Conservation (phyloP, 1,140 invertebrate species). For the Bombus soroeensis region DNA sequence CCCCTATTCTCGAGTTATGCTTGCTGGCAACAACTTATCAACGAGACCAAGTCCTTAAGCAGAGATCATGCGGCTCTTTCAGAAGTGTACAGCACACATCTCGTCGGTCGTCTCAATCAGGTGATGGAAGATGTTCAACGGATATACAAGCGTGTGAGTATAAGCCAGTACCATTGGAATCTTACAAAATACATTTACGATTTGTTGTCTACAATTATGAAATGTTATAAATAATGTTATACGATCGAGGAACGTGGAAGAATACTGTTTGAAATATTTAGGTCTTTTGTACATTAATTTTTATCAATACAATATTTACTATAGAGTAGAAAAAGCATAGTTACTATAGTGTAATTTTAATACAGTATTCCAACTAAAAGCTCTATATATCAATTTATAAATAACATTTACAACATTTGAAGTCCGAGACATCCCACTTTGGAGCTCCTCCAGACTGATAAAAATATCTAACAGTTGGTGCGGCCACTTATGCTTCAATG, state of each 20-base stretch:
- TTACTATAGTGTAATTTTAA: no score
- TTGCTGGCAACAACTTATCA: constrained; percentile 95
- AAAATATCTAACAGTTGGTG: no score
- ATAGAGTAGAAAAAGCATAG: no score
- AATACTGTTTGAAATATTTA: no score
- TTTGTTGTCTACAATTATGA: background rate
- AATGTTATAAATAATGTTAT: background rate
- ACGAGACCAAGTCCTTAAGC: constrained; percentile 93
- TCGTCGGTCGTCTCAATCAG: constrained; percentile 91
- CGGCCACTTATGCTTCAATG: no score
- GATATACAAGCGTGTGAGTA: constrained; percentile 91
- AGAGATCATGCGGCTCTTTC: constrained; percentile 94
- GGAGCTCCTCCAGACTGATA: no score
- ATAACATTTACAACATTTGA: no score
- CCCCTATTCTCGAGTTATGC: constrained; percentile 94
- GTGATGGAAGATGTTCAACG: constrained; percentile 95
- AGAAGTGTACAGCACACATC: constrained; percentile 93
- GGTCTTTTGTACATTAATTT: no score
- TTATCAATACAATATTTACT: no score
- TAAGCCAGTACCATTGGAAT: constrained; percentile 3
- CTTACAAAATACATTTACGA: background rate
- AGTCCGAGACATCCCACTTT: no score
- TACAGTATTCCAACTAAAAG: no score
- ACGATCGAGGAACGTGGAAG: background rate
- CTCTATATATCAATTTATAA: no score